A percentile compares a stretch with the other conserved stretches of the same genome.
These are phyloP conservation scores for Rhizomys pruinosus DNA, from an alignment of 2,113 vertebrate species.

Conservation along the genomic window DNA sequence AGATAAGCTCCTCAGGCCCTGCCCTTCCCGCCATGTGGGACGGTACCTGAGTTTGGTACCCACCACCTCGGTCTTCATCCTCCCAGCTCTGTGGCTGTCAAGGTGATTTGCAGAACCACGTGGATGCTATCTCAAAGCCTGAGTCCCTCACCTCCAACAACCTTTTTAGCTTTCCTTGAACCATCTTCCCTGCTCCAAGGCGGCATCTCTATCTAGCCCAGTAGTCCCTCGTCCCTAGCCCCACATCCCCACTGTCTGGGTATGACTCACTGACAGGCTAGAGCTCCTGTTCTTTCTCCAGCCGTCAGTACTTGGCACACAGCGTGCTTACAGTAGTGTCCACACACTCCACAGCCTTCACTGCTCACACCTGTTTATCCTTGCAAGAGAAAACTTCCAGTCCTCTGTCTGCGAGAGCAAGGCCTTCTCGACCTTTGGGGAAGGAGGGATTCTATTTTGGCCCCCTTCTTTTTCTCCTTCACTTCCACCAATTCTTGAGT, in stretches of 20 bases:
- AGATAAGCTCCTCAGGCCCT: not conserved
- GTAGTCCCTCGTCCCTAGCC: not conserved
- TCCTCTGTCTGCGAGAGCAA: not conserved
- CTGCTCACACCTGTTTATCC: not conserved
- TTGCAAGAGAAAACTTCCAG: not conserved
- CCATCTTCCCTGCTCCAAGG: no score
- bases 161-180: not conserved
- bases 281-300: not conserved
- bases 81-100: not conserved
- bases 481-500: not conserved
- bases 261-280: not conserved
- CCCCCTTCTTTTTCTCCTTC: not conserved
- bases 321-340: not conserved
- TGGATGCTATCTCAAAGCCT: not conserved
- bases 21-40: not conserved
- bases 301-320: not conserved
- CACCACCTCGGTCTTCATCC: not conserved
- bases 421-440: not conserved
- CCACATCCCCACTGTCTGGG: not conserved
- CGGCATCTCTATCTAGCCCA: not conserved
- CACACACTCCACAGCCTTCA: not conserved
- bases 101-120: not conserved
- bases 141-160: not conserved
- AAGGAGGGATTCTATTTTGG: not conserved
- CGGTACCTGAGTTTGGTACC: not conserved